phyloP scores from a whole-genome alignment of 2,797 vertebrate species.

The Cynopterus sphinx region DNA sequence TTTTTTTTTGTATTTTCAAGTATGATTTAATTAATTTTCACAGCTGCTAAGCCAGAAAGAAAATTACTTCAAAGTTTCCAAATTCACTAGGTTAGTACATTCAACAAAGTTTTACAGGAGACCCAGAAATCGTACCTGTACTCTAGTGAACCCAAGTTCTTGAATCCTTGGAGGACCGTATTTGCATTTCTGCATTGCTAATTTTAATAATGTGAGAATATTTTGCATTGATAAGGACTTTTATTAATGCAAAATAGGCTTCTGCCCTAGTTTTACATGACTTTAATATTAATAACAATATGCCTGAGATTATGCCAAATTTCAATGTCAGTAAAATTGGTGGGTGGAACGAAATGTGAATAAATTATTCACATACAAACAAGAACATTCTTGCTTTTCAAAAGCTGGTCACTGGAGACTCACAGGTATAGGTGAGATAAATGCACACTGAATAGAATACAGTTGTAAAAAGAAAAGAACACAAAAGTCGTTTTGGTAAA shows the following conservation, averaged over 20 bases:
- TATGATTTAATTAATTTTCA: constrained; percentile 79
- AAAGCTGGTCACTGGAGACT: constrained; percentile 71
- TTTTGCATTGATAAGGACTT: constrained; percentile 78
- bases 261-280: constrained; percentile 80
- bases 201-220: constrained; percentile 80
- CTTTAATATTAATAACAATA: constrained; percentile 85
- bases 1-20: constrained; percentile 58
- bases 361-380: constrained; percentile 82
- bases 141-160: constrained; percentile 53
- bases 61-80: constrained; percentile 72
- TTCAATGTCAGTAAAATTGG: constrained; percentile 80
- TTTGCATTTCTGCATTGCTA: constrained; percentile 81
- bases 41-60: constrained; percentile 74
- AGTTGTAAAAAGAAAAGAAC: constrained; percentile 33
- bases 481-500: neutral
- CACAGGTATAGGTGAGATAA: constrained; percentile 61
- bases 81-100: constrained; percentile 75
- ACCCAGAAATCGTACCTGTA: constrained; percentile 49
- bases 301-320: constrained; percentile 71
- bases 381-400: constrained; percentile 78
- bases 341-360: constrained; percentile 76
- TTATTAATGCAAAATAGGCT: constrained; percentile 76
- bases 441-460: constrained; percentile 48
- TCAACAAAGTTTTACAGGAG: constrained; percentile 60
- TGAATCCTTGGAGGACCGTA: constrained; percentile 68